Base-by-base conservation (phyloP, 1,140 invertebrate genomes). In the Neodiprion fabricii region DNA sequence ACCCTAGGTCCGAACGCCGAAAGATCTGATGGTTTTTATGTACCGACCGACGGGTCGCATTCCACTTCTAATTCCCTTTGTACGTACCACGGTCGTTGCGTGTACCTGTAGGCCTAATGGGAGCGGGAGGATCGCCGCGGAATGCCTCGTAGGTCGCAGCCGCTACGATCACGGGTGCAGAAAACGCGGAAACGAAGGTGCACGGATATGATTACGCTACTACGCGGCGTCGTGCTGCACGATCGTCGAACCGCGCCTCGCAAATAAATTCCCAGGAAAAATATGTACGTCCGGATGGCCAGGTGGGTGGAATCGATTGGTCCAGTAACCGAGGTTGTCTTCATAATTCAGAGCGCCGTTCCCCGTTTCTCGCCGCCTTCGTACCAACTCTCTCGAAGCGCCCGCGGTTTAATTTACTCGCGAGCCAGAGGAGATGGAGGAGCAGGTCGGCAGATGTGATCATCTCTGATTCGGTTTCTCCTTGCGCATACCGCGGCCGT, bases 251-350 rank as follows among this genome's bases (percentile, higher is more conserved):
- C 72, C 28, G 28, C 28, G 5, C 28, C 28, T 40, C 28, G 28
- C 28, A 5, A 40, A 40, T 40, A 40, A 40, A 40, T 40, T 40
- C 28, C 28, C 2, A 40, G 28, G 28, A 40, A 40, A 40, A 40
- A 40, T 1, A 40, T 40, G 28, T 40, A 40, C 78, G 80, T 79
- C 81, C 82, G 84, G 83, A 77, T 83, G 83, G 79, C 76, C 79
- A 78, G 77, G 83, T 83, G 83, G 82, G 82, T 84, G 83, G 79
- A 83, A 79, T 82, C 79, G 84, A 85, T 85, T 84, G 82, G 81
- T 80, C 81, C 80, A 77, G 81, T 83, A 84, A 85, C 77, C 78
- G 78, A 79, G 75, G 79, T 80, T 77, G 78, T 82, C 84, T 86
- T 84, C 84, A 86, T 86, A 83, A 86, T 84, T 85, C 83, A 85